Base-by-base conservation (phyloP, 2,113 vertebrate species). In the Ochotona princeps region DNA sequence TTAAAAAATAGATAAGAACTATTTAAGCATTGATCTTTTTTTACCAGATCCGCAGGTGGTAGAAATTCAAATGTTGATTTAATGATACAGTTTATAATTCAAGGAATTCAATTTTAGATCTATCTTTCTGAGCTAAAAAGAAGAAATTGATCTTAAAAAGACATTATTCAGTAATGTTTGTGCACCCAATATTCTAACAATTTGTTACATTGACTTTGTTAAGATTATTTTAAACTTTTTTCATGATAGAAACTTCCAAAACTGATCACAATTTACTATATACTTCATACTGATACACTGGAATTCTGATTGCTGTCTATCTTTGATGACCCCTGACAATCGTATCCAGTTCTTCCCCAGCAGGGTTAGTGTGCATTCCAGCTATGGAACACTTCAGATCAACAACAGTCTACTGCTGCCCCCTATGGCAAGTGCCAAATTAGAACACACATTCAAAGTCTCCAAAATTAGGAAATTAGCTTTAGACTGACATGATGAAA, bases 321-420 rank as follows among this genome's bases (percentile, higher is more conserved):
- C n/a, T 95, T 75, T 84, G 79, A 89, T 1, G 35, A 30, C 30
- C 17, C 7, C 28, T 91, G 82, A 13, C 14, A 57, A 28, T 8
- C 3, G 92, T 92, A 21, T 1, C 5, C 8, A 73, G 5, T 32
- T 18, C 5, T 90, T 20, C 4, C 6, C 10, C 10, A 8, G 0
- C 0, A 54, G 38, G 28, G 10, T 82, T 90, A 76, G 9, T 1
- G 72, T 23, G 0, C 5, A 14, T 15, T 88, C 83, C 10, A 51
- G 49, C 63, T n/a, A 35, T 65, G 12, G 78, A 18, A 89, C 63
- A 93, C 10, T 4, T 5, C 38, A 82, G 8, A 44, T 92, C 63
- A 96, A 51, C 11, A 70, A 84, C 57, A 94, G 94, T 51, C 32
- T 82, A 86, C 32, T 96, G 92, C 93, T 97, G 92, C 95, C 90